Evolutionary conservation across 2,113 vertebrate genomes (phyloP).

Genomic region (Xerus inauris): DNA sequence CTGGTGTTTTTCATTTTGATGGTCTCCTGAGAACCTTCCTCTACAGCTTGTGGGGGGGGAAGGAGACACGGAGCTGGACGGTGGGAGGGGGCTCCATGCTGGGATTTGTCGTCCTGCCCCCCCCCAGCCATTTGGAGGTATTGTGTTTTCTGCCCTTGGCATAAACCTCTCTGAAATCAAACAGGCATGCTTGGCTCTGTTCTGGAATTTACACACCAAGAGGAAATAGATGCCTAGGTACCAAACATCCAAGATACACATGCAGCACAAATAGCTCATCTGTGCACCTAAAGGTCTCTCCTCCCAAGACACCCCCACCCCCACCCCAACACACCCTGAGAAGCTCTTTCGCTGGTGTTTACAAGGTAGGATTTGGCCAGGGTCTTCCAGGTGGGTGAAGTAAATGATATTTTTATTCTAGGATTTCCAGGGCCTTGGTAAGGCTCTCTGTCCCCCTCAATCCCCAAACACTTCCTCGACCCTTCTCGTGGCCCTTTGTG

Average conservation of each 20-base stretch:
- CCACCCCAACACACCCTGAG: background rate
- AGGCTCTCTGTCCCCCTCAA: background rate
- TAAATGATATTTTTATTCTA: background rate
- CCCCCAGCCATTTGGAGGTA: background rate
- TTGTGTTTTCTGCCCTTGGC: background rate
- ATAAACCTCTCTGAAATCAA: background rate
- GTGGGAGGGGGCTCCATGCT: background rate
- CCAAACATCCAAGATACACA: background rate
- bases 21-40: constrained; percentile 16
- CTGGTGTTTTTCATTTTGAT: constrained; percentile 30
- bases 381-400: background rate
- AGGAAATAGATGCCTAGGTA: background rate
- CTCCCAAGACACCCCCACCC: background rate
- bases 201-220: background rate
- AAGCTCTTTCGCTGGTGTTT: background rate
- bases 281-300: background rate
- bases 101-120: background rate
- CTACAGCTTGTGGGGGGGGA: background rate
- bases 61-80: background rate
- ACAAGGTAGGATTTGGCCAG: background rate
- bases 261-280: background rate
- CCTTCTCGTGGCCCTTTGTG: too few relatives aligned
- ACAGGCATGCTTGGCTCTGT: background rate
- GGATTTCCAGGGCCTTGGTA: background rate
- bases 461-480: background rate